Evolutionary conservation across 1,140 invertebrate species (phyloP).

Genomic region (Panagrolaimus sp.): DNA sequence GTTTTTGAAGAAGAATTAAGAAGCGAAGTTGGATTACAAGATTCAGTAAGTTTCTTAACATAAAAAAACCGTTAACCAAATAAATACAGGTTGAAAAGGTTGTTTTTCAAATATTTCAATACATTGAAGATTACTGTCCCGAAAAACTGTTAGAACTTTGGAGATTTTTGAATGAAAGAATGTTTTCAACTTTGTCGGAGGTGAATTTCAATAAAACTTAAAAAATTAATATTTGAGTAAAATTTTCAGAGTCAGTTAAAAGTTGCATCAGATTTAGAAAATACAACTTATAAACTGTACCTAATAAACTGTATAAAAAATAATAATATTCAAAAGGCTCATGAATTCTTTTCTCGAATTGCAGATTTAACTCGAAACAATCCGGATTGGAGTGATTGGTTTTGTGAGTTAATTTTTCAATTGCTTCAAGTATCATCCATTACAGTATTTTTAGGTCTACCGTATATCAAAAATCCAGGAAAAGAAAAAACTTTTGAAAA

Average conservation of each 20-base stretch:
- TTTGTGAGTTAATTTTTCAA: constrained; percentile 68
- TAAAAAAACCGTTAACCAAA: background rate
- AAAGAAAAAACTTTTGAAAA: constrained; percentile 78
- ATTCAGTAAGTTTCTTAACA: constrained; percentile 18
- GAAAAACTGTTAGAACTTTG: constrained; percentile 35
- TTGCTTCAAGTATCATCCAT: constrained; percentile 24
- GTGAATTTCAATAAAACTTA: constrained; percentile 29
- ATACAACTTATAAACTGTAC: constrained; percentile 80
- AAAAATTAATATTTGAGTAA: constrained; percentile 10
- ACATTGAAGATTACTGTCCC: constrained; percentile 29
- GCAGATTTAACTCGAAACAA: constrained; percentile 78
- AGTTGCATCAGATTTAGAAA: constrained; percentile 79
- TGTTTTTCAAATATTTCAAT: constrained; percentile 28
- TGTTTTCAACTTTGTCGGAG: constrained; percentile 41
- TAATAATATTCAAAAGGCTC: constrained; percentile 75
- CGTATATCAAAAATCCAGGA: constrained; percentile 82
- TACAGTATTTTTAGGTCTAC: constrained; percentile 69
- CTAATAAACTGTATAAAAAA: constrained; percentile 76
- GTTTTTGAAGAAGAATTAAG: constrained; percentile 5
- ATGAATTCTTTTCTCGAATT: constrained; percentile 83
- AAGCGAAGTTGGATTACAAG: constrained; percentile 6
- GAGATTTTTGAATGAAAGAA: constrained; percentile 51
- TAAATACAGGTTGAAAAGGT: constrained; percentile 33
- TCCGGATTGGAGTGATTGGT: constrained; percentile 92
- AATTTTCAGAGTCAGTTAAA: constrained; percentile 54